Evolutionary conservation across 1,140 invertebrate genomes (phyloP).

Genomic region (Nymphalis io): DNA sequence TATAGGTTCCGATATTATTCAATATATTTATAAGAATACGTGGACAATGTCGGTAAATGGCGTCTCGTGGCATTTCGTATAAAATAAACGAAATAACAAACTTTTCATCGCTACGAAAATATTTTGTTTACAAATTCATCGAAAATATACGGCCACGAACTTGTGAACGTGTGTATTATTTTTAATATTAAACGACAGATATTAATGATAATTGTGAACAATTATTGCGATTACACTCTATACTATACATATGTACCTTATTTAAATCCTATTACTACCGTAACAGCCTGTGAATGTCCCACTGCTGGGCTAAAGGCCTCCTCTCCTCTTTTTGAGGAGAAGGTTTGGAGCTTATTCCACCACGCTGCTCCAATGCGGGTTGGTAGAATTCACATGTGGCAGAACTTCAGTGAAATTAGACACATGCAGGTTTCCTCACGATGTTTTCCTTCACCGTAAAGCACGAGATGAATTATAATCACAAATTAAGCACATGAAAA

Average conservation of each 20-base stretch:
- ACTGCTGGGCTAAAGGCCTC: no score
- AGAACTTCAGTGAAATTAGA: no score
- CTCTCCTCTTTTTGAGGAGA: no score
- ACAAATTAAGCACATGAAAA: no score
- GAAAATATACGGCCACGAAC: background rate
- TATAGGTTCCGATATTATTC: slow-evolving; percentile 32
- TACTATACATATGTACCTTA: background rate
- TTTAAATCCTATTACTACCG: background rate
- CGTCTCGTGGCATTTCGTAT: slow-evolving; percentile 6
- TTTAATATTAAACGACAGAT: background rate
- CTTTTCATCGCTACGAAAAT: background rate
- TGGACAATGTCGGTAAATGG: background rate
- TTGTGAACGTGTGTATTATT: background rate
- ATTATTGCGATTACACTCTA: background rate
- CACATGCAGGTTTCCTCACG: no score
- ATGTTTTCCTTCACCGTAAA: no score
- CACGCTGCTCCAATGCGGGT: no score
- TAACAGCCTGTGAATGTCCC: no score
- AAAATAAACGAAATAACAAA: slow-evolving; percentile 16
- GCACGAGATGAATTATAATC: no score
- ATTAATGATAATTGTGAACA: slow-evolving; percentile 4
- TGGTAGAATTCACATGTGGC: no score
- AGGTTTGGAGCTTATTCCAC: no score
- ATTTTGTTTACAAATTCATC: background rate
- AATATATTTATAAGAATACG: slow-evolving; percentile 26